Evolutionary conservation across 2,797 vertebrate genomes (phyloP), one percentile per base, ranked within the genome.

Genomic region (Silurus lanzhouensis): DNA sequence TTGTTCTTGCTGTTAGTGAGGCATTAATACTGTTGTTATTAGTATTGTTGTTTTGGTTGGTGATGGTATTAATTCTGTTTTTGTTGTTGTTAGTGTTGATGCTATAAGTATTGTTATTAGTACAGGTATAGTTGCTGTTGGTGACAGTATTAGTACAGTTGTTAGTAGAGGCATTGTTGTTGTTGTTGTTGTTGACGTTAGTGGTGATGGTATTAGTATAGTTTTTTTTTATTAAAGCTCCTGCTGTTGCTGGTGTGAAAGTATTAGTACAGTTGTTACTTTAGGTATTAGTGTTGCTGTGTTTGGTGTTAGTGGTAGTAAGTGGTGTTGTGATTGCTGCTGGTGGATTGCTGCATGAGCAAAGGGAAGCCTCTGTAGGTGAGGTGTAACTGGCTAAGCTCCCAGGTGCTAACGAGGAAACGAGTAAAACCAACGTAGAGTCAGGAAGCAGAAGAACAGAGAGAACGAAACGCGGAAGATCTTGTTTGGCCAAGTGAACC

Each of bases 391-490:
- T n/a, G 25, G 25, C 27, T 55, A 55, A 17, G 68, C 67, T 76
- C 68, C 55, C 48, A 58, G 82, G 68, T 84, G 80, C 82, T 67
- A 86, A 89, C 76, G 80, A 91, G 90, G 90, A 91, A 91, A 88
- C 87, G 84, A 76, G 66, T 31, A 48, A 79, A 83, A 84, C 76
- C 84, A 78, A 61, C 91, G 80, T 85, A 68, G 84, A 90, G 88
- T 76, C 89, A 93, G 93, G 93, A 93, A 94, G 92, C 84, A 75
- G n/a, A 52, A 75, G 22, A 63, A 83, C 86, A 83, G 61, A 81
- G 84, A 68, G 82, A 20, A 27, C 81, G 44, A 82, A 89, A 93
- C 81, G 91, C 94, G 94, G 94, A 95, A 95, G 93, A 93, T 92
- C 85, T 48, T 48, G 67, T 66, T 77, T 81, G 22, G 25, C 48